Evolutionary conservation across 2,113 vertebrate genomes (phyloP), one percentile per base, ranked within the genome.

Genomic region (Ptilorrhoa leucosticta): DNA sequence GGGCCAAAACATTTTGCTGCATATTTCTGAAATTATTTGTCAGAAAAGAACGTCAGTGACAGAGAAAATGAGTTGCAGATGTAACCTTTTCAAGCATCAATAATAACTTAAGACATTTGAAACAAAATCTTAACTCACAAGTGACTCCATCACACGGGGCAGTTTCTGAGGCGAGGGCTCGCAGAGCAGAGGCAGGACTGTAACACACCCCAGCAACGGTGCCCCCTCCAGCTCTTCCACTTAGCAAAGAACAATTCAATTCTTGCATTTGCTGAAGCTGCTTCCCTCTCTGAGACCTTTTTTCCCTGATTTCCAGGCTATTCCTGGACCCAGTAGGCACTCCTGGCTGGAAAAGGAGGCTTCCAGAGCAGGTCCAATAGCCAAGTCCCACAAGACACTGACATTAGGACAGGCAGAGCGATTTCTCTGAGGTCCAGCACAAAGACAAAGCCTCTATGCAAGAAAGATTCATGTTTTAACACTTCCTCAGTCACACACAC

Each of bases 41-140:
- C 95, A 96, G 96, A 96, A 95, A 92, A 96, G 86, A 96, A 97
- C 83, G 76, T 96, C 93, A 97, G 15, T 76, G 81, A 94, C 94
- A 92, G 53, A 82, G 93, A 88, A 97, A 97, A 97, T 79, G 92
- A 96, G 87, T 96, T 96, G 78, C 96, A 97, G 96, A 96, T 94
- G 95, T 96, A 97, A 97, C 95, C 96, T 97, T 96, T 94, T 91
- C 87, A 88, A 81, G 89, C 92, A 96, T 96, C 95, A 80, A 79
- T 96, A 94, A 95, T 79, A 95, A 96, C 93, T 96, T 83, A 48
- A 96, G 93, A 90, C 88, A 50, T 87, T 75, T 69, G 86, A 97
- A 75, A 77, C 69, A 70, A 79, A 72, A 72, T 78, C 77, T 95
- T 91, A 96, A 83, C 87, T 91, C 93, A 56, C 26, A 27, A 96